Conservation (phyloP, 1,140 invertebrate genomes). For the Nebria ingens region DNA sequence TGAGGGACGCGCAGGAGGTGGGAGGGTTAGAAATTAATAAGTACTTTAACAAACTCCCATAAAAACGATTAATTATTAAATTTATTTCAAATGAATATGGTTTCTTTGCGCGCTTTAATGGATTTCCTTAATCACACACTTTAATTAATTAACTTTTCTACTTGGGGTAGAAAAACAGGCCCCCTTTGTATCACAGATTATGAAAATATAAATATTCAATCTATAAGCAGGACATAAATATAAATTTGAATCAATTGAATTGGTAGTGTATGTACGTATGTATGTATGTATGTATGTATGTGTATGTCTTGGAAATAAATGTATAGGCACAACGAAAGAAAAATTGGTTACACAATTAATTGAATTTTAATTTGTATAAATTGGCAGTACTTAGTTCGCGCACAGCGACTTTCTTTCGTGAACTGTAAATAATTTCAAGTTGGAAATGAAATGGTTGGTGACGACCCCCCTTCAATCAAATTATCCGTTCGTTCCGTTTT, state of each 20-base stretch:
- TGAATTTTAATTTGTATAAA: constrained; percentile 7
- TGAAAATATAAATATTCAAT: too few species aligned
- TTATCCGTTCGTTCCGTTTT: neutral
- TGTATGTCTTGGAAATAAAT: neutral
- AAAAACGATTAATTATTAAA: constrained; percentile 10
- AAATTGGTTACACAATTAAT: constrained; percentile 4
- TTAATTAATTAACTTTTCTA: constrained; percentile 1
- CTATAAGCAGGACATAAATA: too few species aligned
- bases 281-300: too few species aligned
- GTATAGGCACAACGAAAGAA: neutral
- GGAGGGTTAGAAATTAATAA: neutral
- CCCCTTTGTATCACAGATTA: too few species aligned
- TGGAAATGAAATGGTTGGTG: too few species aligned
- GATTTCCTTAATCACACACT: constrained; percentile 8
- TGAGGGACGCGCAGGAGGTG: neutral
- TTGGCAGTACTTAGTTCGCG: neutral
- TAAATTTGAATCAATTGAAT: too few species aligned
- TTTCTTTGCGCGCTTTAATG: neutral
- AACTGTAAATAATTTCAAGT: constrained; percentile 5
- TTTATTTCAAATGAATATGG: constrained; percentile 9
- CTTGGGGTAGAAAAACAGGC: neutral
- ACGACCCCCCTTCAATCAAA: too few species aligned
- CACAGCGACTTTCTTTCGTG: neutral
- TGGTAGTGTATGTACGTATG: too few species aligned
- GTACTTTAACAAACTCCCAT: constrained; percentile 9